Evolutionary conservation across 2,113 vertebrate genomes (phyloP), one percentile per base, ranked within the genome.

Genomic region (Trichomycterus rosablanca): DNA sequence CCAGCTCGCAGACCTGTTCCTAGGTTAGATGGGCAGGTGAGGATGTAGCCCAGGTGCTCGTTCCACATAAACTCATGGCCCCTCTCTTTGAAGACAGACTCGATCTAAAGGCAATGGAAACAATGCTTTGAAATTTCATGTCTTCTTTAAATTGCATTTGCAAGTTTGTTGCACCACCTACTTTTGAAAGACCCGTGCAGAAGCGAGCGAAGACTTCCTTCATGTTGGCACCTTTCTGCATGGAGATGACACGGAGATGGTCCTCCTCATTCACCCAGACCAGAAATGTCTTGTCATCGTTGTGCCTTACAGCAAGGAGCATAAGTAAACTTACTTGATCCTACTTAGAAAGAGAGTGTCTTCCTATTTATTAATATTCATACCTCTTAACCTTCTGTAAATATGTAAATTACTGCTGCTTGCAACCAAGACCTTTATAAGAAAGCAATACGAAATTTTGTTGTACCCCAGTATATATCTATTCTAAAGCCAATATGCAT

Each of bases 181-280:
- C 95, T 90, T 91, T 89, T 66, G 90, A 92, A 74, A 97, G 89
- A 6, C 95, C 94, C 7, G 76, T 84, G 81, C 95, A 98, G 88
- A 98, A 98, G 37, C 95, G 90, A 2, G 16, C 84, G 70, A 97
- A 98, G 61, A 97, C 95, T 76, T 96, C 93, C 81, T 80, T 93
- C 94, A 97, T 94, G 81, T 95, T 90, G 23, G 93, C 95, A 24
- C 95, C 94, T 63, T 96, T 94, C 88, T 98, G 92, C 95, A 98
- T 97, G 68, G 93, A 97, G 83, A 98, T 98, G 80, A 98, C 92
- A 20, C 93, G 87, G 65, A 98, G 91, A 66, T 98, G 95, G 66
- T 98, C 95, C 72, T 98, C 94, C 80, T 98, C 95, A 2, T 97
- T 97, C 70, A 97, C 85, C 94, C 95, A 97, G 0, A 97, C 93